A percentile compares a stretch with the other conserved stretches of the same genome.
Evolutionary conservation across 92 coral and sea anemone genomes (phyloP).

Genomic region (Montipora capitata): DNA sequence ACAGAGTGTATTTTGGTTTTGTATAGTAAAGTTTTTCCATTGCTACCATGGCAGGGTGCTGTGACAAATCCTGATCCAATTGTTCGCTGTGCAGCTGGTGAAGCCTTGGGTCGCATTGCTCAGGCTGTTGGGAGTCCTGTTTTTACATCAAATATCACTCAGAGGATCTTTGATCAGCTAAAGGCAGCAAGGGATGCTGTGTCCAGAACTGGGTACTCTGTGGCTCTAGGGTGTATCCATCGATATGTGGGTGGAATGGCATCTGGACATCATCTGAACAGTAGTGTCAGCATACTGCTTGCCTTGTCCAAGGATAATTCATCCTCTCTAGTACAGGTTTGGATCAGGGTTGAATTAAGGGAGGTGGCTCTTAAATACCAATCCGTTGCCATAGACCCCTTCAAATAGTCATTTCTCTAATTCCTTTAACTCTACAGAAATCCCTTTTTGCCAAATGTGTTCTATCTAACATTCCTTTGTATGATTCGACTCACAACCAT

Average conservation of each 20-base stretch:
- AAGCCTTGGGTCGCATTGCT: conserved; percentile 98
- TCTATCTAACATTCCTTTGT: too few species aligned
- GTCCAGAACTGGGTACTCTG: conserved; percentile 97
- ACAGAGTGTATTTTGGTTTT: not conserved
- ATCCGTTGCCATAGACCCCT: too few species aligned
- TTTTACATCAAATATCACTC: conserved; percentile 94
- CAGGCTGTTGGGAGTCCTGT: conserved; percentile 98
- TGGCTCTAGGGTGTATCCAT: conserved; percentile 98
- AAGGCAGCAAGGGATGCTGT: conserved; percentile 96
- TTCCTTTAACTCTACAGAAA: too few species aligned
- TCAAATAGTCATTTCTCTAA: too few species aligned
- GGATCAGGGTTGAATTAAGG: not conserved
- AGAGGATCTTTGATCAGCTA: conserved; percentile 95
- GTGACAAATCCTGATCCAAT: conserved; percentile 96
- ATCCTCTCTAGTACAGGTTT: conserved; percentile 97
- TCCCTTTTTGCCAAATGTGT: too few species aligned
- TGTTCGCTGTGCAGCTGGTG: conserved; percentile 99
- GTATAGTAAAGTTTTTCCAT: not conserved
- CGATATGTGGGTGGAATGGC: conserved; percentile 99
- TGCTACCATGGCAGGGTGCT: conserved; percentile 72
- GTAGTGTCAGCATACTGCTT: conserved; percentile 95
- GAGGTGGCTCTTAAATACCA: too few species aligned
- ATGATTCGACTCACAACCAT: too few species aligned
- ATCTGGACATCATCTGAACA: conserved; percentile 96
- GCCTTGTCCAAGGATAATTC: conserved; percentile 99